phyloP scores from a whole-genome alignment of 37 sponge, comb jelly and placozoan species.

The Theonella swinhoei region DNA sequence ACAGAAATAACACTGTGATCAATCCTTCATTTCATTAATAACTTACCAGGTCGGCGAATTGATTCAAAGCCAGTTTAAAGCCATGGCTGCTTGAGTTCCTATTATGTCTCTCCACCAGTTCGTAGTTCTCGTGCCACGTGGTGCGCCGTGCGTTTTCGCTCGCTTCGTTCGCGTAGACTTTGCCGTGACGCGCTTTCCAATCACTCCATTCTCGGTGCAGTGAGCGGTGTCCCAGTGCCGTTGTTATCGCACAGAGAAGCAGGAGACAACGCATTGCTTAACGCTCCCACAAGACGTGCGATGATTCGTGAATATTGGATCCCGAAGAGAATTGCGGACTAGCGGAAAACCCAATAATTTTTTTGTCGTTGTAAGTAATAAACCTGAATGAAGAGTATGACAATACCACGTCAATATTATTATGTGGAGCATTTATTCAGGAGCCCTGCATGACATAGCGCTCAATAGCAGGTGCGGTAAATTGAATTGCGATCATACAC shows the following conservation, averaged over 20 bases:
- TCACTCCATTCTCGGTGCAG: conserved; percentile 52
- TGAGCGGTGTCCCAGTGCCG: background rate
- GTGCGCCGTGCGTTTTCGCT: conserved; percentile 34
- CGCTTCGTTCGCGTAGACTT: conserved; percentile 32
- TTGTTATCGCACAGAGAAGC: background rate
- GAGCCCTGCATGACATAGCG: background rate
- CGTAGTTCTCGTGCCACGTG: conserved; percentile 66
- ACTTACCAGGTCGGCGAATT: conserved; percentile 82
- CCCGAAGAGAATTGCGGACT: no score
- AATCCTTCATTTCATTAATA: background rate
- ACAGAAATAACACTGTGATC: background rate
- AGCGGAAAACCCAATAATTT: no score
- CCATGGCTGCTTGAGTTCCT: conserved; percentile 16
- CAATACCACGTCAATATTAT: no score
- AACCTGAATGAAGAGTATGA: no score
- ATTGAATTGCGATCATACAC: background rate
- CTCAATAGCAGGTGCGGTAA: background rate
- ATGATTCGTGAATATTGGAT: background rate
- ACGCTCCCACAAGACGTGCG: background rate
- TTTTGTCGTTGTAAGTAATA: no score
- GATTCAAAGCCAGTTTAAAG: conserved; percentile 60
- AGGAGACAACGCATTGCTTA: background rate
- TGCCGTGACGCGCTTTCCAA: conserved; percentile 63
- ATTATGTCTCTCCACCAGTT: conserved; percentile 58
- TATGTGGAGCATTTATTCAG: no score